These are phyloP conservation scores for Romanogobio albipinnatus DNA, from an alignment of 2,113 vertebrate genomes.

Conservation along the genomic window DNA sequence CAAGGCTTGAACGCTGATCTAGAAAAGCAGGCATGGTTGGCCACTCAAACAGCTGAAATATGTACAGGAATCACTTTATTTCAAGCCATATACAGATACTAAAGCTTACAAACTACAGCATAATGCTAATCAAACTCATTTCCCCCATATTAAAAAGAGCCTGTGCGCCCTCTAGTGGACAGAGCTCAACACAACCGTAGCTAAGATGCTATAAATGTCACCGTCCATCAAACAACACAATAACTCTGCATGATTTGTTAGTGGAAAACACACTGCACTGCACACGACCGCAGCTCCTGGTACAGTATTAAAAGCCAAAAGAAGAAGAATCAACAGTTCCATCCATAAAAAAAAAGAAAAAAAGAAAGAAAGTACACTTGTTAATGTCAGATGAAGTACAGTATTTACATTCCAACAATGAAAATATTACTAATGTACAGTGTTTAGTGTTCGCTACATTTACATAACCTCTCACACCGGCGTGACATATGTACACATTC, in stretches of 20 bases:
- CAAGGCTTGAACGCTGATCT: neutral
- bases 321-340: slow-evolving; percentile 36
- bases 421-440: slow-evolving; percentile 72
- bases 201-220: neutral
- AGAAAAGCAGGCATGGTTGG: neutral
- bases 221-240: neutral
- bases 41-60: neutral
- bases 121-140: neutral
- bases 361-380: slow-evolving; percentile 42
- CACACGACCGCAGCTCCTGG: slow-evolving; percentile 35
- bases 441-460: slow-evolving; percentile 64
- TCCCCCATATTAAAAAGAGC: neutral
- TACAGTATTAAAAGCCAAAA: slow-evolving; percentile 56
- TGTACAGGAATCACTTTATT: slow-evolving; percentile 41
- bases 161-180: slow-evolving; percentile 31
- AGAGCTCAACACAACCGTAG: neutral
- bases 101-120: neutral
- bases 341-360: slow-evolving; percentile 53
- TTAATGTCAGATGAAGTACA: slow-evolving; percentile 64
- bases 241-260: neutral
- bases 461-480: slow-evolving; percentile 67
- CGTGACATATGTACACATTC: slow-evolving; percentile 77
- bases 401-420: slow-evolving; percentile 67
- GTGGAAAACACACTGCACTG: neutral
- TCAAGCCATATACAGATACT: slow-evolving; percentile 29